Percentiles rank a stretch among this genome's conserved stretches.
Evolutionary conservation across 2,888 invertebrate genomes (phyloP).

Genomic region (Tholera decimalis): DNA sequence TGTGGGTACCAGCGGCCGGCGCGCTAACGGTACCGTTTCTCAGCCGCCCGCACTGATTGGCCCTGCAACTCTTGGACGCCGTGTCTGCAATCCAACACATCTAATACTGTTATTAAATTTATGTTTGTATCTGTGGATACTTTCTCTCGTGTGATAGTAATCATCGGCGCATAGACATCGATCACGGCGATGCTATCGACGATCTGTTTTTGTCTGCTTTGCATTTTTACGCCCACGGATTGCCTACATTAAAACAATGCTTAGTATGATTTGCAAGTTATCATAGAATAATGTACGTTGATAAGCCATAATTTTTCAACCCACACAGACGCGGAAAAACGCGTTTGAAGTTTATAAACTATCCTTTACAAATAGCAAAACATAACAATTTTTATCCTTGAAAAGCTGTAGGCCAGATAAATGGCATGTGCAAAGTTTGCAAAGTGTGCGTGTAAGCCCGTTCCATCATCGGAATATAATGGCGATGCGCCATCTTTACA

Average conservation of each 20-base stretch:
- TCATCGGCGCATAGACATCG: constrained; percentile 76
- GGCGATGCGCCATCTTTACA: too few species aligned
- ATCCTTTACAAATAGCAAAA: too few species aligned
- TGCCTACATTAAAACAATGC: constrained; percentile 48
- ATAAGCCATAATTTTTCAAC: too few species aligned
- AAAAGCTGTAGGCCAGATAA: too few species aligned
- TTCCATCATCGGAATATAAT: too few species aligned
- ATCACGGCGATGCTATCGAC: constrained; percentile 80
- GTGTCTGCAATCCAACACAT: constrained; percentile 87
- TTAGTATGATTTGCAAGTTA: constrained; percentile 66
- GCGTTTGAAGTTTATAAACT: too few species aligned
- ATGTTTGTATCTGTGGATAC: constrained; percentile 83
- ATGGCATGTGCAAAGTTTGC: too few species aligned
- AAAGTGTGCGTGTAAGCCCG: too few species aligned
- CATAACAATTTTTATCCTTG: too few species aligned
- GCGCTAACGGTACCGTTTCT: constrained; percentile 82
- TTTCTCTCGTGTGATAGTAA: constrained; percentile 85
- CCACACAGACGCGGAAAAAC: too few species aligned
- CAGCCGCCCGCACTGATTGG: constrained; percentile 78
- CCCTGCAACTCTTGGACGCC: constrained; percentile 84
- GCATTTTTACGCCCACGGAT: constrained; percentile 78
- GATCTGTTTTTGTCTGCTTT: constrained; percentile 78
- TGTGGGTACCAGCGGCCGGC: constrained; percentile 73
- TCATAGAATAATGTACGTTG: too few species aligned
- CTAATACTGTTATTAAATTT: constrained; percentile 89